These are phyloP conservation scores for Strix aluco DNA, from an alignment of 2,113 vertebrate species.

Conservation along the genomic window DNA sequence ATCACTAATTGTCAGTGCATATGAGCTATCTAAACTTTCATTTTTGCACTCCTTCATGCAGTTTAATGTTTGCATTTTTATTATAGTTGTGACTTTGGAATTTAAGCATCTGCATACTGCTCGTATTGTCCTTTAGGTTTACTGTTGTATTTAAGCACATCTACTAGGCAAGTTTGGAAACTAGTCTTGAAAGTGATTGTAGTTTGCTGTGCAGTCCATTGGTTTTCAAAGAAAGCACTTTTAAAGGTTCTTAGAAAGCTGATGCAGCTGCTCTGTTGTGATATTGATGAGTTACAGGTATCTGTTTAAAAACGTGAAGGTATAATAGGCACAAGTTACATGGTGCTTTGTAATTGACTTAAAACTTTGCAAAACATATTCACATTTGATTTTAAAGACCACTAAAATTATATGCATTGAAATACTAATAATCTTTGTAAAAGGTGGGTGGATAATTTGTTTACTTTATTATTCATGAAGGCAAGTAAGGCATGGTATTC, in stretches of 20 bases:
- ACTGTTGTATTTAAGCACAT: slow-evolving; percentile 61
- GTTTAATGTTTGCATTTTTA: slow-evolving; percentile 46
- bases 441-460: slow-evolving; percentile 98
- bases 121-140: slow-evolving; percentile 33
- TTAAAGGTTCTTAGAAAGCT: slow-evolving; percentile 72
- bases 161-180: slow-evolving; percentile 71
- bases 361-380: slow-evolving; percentile 83
- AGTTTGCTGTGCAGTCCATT: slow-evolving; percentile 66
- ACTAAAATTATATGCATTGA: slow-evolving; percentile 90
- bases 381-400: slow-evolving; percentile 91
- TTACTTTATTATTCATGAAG: slow-evolving; percentile 99
- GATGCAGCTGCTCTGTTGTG: slow-evolving; percentile 78
- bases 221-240: slow-evolving; percentile 70
- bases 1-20: slow-evolving; percentile 47
- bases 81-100: slow-evolving; percentile 43
- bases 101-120: slow-evolving; percentile 53
- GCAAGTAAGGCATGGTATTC: slow-evolving; percentile 91
- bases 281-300: slow-evolving; percentile 83
- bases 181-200: slow-evolving; percentile 53
- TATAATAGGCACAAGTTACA: slow-evolving; percentile 77
- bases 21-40: slow-evolving; percentile 67
- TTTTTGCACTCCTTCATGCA: slow-evolving; percentile 50
- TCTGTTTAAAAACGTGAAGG: slow-evolving; percentile 74
- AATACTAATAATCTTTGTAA: slow-evolving; percentile 99
- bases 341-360: slow-evolving; percentile 76